These are phyloP conservation scores for Cistogaster globosa DNA, from an alignment of 2,888 invertebrate species.

Conservation along the genomic window DNA sequence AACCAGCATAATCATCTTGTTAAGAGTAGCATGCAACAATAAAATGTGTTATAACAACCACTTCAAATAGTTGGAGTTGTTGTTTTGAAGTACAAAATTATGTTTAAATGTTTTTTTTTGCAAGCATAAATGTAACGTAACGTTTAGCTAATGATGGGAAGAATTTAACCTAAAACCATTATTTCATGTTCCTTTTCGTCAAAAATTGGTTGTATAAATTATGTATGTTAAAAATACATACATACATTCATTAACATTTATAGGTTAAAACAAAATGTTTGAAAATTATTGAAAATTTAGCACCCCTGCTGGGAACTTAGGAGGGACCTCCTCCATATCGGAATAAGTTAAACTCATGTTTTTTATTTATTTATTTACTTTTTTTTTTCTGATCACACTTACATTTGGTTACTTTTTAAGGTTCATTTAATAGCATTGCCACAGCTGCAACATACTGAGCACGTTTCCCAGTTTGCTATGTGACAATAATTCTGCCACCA, in stretches of 20 bases:
- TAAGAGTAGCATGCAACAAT: neutral
- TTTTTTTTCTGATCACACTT: too few relatives aligned
- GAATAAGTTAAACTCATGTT: slow-evolving; percentile 44
- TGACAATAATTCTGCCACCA: too few relatives aligned
- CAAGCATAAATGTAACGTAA: slow-evolving; percentile 26
- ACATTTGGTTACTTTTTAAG: too few relatives aligned
- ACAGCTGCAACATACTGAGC: neutral
- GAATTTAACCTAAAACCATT: slow-evolving; percentile 64
- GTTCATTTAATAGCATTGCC: too few relatives aligned
- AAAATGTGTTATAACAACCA: slow-evolving; percentile 49
- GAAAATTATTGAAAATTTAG: neutral
- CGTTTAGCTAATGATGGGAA: slow-evolving; percentile 67
- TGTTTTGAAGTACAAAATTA: slow-evolving; percentile 22
- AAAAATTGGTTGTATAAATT: slow-evolving; percentile 30
- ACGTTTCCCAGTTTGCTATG: too few relatives aligned
- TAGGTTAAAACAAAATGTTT: neutral
- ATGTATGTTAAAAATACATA: neutral
- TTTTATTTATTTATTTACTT: too few relatives aligned
- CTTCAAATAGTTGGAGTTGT: slow-evolving; percentile 14
- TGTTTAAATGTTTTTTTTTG: slow-evolving; percentile 1
- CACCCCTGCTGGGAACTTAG: neutral
- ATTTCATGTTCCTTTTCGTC: slow-evolving; percentile 45
- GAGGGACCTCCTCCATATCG: slow-evolving; percentile 30
- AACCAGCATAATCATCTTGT: slow-evolving; percentile 35
- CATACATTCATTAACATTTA: neutral